A percentile compares a stretch with the other conserved stretches of the same genome.
phyloP scores from a whole-genome alignment of 2,113 vertebrate species.

The Chunga burmeisteri region DNA sequence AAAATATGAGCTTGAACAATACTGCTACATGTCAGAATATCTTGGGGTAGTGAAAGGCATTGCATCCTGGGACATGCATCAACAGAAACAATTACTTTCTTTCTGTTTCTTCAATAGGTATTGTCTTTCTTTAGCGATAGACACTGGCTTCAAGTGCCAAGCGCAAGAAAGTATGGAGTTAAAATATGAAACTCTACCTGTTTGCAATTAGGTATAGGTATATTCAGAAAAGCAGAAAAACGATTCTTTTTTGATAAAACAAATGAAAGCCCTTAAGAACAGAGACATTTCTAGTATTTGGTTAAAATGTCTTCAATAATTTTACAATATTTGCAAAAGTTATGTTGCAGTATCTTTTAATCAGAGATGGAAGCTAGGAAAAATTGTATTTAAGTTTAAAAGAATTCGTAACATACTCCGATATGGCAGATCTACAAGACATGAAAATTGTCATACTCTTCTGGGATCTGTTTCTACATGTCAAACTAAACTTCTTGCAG shows the following conservation, averaged over 20 bases:
- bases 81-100: not conserved
- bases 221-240: not conserved
- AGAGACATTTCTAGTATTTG: not conserved
- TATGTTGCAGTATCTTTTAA: not conserved
- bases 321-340: not conserved
- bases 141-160: not conserved
- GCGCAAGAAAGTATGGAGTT: not conserved
- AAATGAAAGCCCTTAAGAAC: not conserved
- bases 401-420: not conserved
- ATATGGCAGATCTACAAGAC: not conserved
- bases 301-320: not conserved
- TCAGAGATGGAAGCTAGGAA: not conserved
- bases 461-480: not conserved
- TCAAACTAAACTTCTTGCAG: not conserved
- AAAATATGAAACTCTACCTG: not conserved
- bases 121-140: not conserved
- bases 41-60: not conserved
- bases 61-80: not conserved
- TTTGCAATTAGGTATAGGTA: rapidly evolving
- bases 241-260: not conserved
- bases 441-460: not conserved
- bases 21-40: not conserved
- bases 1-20: not conserved
- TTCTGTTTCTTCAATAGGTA: not conserved
- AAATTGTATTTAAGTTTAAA: not conserved